Evolutionary conservation across 2,113 vertebrate genomes (phyloP).

Genomic region (Gorsachius goisagi): DNA sequence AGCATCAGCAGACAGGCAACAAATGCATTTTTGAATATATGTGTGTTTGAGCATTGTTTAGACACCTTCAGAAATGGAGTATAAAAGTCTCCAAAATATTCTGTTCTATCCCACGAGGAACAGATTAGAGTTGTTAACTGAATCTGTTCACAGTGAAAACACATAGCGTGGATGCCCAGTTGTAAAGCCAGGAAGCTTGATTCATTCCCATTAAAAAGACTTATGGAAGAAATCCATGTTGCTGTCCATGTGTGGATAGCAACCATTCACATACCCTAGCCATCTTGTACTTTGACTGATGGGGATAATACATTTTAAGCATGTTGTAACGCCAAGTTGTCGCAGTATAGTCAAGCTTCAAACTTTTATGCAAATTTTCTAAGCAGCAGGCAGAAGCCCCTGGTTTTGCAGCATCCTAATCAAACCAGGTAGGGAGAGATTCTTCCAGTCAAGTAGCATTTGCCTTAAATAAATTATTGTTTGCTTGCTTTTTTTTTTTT

Average conservation of each 20-base stretch:
- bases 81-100: constrained; percentile 7
- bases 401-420: not conserved
- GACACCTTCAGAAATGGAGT: not conserved
- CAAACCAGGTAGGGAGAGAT: not conserved
- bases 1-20: not conserved
- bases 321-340: not conserved
- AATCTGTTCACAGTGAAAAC: not conserved
- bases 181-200: not conserved
- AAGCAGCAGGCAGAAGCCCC: not conserved
- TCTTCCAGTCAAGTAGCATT: not conserved
- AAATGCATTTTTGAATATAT: not conserved
- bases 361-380: not conserved
- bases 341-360: not conserved
- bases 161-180: not conserved
- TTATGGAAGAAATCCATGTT: constrained; percentile 6
- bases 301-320: not conserved
- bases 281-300: not conserved
- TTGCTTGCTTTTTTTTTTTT: not conserved
- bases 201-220: not conserved
- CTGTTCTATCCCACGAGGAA: not conserved
- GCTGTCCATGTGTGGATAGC: not conserved
- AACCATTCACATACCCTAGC: not conserved
- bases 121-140: constrained; percentile 8
- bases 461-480: not conserved
- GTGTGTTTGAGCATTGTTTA: not conserved